A percentile compares a stretch with the other conserved stretches of the same genome.
Evolutionary conservation across 2,113 vertebrate genomes (phyloP).

Genomic region (Cygnus buccinator): DNA sequence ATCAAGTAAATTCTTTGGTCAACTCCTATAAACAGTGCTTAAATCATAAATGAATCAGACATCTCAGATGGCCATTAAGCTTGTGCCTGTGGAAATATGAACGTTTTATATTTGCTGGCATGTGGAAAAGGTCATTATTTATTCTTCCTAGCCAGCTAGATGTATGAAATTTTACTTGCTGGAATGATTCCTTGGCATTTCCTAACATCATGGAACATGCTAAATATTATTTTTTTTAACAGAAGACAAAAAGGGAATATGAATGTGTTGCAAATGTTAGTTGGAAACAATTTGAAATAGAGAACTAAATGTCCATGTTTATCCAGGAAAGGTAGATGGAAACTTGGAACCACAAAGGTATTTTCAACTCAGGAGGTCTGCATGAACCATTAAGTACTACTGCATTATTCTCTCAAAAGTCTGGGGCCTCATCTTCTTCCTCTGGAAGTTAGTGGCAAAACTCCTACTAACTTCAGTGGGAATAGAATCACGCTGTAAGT

Average conservation of each 20-base stretch:
- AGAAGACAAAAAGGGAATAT: constrained; percentile 60
- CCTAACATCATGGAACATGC: constrained; percentile 68
- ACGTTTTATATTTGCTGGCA: constrained; percentile 58
- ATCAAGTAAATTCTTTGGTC: constrained; percentile 54
- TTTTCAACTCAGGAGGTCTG: constrained; percentile 68
- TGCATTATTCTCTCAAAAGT: constrained; percentile 30
- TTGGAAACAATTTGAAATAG: constrained; percentile 72
- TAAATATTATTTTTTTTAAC: constrained; percentile 69
- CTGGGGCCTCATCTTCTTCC: constrained; percentile 21
- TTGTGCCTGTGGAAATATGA: constrained; percentile 49
- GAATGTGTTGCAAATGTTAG: constrained; percentile 61
- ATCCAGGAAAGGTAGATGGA: constrained; percentile 71
- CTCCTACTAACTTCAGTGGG: not conserved
- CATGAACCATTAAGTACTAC: constrained; percentile 53
- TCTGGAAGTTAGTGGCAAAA: constrained; percentile 33
- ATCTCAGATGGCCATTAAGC: constrained; percentile 43
- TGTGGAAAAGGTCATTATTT: constrained; percentile 64
- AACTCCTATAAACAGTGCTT: not conserved
- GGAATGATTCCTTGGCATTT: constrained; percentile 71
- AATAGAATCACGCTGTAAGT: not conserved
- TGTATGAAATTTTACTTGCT: constrained; percentile 66
- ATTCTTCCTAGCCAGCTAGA: constrained; percentile 44
- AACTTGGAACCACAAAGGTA: constrained; percentile 68
- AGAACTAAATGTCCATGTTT: constrained; percentile 71
- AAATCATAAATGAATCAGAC: constrained; percentile 45